These are phyloP conservation scores for Caenorhabditis panamensis DNA, from an alignment of 2,888 invertebrate genomes.

Conservation along the genomic window DNA sequence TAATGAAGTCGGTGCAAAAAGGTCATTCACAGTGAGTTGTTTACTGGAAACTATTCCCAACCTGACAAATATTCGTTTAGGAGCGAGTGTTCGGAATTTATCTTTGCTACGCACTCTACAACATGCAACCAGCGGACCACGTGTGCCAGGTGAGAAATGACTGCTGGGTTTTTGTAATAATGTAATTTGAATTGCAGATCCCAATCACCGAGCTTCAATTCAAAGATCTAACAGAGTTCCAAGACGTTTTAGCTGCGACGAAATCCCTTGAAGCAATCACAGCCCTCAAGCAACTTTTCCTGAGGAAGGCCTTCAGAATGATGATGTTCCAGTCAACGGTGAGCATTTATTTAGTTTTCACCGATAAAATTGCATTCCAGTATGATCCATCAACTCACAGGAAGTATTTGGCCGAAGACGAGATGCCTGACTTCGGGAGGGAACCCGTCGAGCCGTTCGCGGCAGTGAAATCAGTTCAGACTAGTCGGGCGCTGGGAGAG, in stretches of 20 bases:
- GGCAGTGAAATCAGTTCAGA: slow-evolving; percentile 1
- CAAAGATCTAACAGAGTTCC: slow-evolving; percentile 41
- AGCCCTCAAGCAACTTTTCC: slow-evolving; percentile 53
- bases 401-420: slow-evolving; percentile 43
- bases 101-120: slow-evolving; percentile 62
- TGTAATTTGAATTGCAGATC: slow-evolving; percentile 48
- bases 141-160: slow-evolving; percentile 49
- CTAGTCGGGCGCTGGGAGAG: slow-evolving; percentile 21
- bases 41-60: no score
- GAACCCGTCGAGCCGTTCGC: slow-evolving; percentile 45
- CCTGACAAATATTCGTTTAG: slow-evolving; percentile 28
- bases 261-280: slow-evolving; percentile 52
- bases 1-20: slow-evolving; percentile 29
- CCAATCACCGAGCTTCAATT: slow-evolving; percentile 51
- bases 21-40: slow-evolving; percentile 14
- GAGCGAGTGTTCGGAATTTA: slow-evolving; percentile 71
- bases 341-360: not conserved
- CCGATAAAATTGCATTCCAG: slow-evolving; percentile 35
- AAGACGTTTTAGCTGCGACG: not conserved
- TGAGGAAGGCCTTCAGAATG: slow-evolving; percentile 60
- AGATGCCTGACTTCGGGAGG: slow-evolving; percentile 20
- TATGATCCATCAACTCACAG: slow-evolving; percentile 63
- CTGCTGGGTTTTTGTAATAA: no score
- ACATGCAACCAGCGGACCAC: slow-evolving; percentile 66
- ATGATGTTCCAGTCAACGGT: slow-evolving; percentile 50